Evolutionary conservation across 30 jellyfish, hydroid and myxozoan genomes (phyloP), one percentile per base, ranked within the genome.

Genomic region (Cassiopea andromeda): DNA sequence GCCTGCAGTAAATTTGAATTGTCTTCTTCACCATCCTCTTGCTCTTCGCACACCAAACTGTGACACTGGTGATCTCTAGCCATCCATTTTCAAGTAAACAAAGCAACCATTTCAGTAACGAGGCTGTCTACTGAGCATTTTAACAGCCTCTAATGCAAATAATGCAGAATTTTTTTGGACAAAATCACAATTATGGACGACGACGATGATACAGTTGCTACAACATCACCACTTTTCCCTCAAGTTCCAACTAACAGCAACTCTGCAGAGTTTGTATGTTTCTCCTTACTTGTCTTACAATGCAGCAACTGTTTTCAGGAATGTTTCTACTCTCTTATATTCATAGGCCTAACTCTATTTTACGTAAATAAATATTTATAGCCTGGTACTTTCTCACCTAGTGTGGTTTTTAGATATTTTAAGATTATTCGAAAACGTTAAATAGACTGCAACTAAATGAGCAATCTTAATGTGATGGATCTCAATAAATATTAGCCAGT

Each of bases 11-110:
- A 60, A 94, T 94, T 48, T 83, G 97, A 9, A 94, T 94, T 16
- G 98, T 94, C 75, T 94, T 97, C 75, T 94, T 94, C 1, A 94
- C 97, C 98, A 94, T 94, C 15, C 48, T 69, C 49, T 48, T 48
- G 50, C 45, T 8, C 2, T 43, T 47, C 17, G 19, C 2, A 18
- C 71, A 8, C 9, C 43, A 5, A 46, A 5, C 2, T 7, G 15
- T 9, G 12, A 48, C 44, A 7, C 14, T 75, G n/a, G 5, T n/a
- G 85, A 75, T 16, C 48, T 47, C 46, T 47, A 7, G 7, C 68
- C 48, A 12, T 75, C 85, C 71, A 75, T 75, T 47, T 47, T 80
- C 45, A 44, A 57, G 85, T 72, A 71, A 69, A 84, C 85, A 84
- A 50, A 74, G 92, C 92, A 84, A 84, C 85, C 85, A 84, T 1